These are phyloP conservation scores for Chunga burmeisteri DNA, from an alignment of 2,113 vertebrate species.

Conservation along the genomic window DNA sequence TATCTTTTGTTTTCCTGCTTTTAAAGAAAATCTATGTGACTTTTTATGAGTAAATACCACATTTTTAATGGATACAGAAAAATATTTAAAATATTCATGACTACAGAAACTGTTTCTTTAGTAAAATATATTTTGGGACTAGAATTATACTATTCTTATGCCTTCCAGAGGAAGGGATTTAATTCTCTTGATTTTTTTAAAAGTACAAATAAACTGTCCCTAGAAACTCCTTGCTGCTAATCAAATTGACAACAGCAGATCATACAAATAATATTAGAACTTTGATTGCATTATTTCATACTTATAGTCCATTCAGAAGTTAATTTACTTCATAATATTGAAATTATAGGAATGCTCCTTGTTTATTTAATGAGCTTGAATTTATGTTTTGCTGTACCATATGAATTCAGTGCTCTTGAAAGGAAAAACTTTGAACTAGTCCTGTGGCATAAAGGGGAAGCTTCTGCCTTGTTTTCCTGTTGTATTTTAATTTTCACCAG, in stretches of 20 bases:
- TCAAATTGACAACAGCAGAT: not conserved
- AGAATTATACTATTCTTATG: not conserved
- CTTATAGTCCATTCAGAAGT: slow-evolving; percentile 12
- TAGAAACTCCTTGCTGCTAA: not conserved
- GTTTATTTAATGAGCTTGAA: slow-evolving; percentile 43
- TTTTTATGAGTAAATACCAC: not conserved
- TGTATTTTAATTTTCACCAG: slow-evolving; percentile 47
- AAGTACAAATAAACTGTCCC: not conserved
- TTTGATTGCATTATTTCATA: not conserved
- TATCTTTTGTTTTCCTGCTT: not conserved
- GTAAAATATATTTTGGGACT: not conserved
- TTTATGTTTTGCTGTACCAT: not conserved
- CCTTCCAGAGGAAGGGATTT: not conserved
- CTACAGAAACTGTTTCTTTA: not conserved
- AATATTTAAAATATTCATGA: not conserved
- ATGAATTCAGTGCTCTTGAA: slow-evolving; percentile 27
- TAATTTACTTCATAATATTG: slow-evolving; percentile 20
- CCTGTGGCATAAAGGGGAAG: not conserved
- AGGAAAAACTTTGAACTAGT: not conserved
- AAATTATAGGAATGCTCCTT: slow-evolving; percentile 41
- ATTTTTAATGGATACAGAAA: not conserved
- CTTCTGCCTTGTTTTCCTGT: not conserved
- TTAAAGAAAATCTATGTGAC: not conserved
- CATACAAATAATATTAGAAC: not conserved
- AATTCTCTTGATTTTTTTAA: not conserved